Base-by-base conservation (phyloP, 2,888 invertebrate genomes). In the Pseudococcus viburni region DNA sequence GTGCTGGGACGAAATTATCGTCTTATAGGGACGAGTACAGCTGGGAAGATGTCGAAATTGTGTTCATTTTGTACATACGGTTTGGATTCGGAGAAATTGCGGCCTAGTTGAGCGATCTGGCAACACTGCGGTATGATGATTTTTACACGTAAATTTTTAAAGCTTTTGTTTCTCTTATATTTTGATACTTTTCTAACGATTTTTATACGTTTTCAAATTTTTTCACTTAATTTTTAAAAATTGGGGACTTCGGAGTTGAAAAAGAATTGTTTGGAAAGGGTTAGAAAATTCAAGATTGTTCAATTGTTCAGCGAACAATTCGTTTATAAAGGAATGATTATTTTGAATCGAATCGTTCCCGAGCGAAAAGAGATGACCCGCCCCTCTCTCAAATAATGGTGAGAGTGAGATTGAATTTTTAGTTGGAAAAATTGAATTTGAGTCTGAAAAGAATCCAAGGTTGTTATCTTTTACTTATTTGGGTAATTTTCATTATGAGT, bases 101-200 rank as follows among this genome's bases (percentile, higher is more conserved):
- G 19, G 64, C 11, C 59, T 1, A 64, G 2, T 19, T n/a, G 3
- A 59, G 7, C 59, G n/a, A 59, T 59, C 15, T 59, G 64, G 64
- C 64, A 22, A 64, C 64, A 22, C 64, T 64, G 64, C 19, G 22
- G 8, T 64, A 22, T 59, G n/a, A 55, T 17, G 15, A 55, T 55
- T 55, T 55, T 33, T 33, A 33, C 26, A 3, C 3, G 26, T 17
- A 17, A 59, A n/a, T 64, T 64, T 64, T 64, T 64, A 11, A 64
- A 6, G 22, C 9, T 19, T 5, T 11, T 22, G 6, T 64, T 64
- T 19, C 6, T 42, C 42, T 9, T 42, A 1, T 8, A 64, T 64
- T 64, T 64, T 64, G 64, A 22, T 64, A 64, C 15, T 51, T 64
- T 64, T 64, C 11, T 64, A 64, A 64, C 64, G 64, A 9, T 64